Percentiles rank a stretch among this genome's conserved stretches.
phyloP scores from a whole-genome alignment of 1,140 invertebrate species.

The Drosophila eugracilis region DNA sequence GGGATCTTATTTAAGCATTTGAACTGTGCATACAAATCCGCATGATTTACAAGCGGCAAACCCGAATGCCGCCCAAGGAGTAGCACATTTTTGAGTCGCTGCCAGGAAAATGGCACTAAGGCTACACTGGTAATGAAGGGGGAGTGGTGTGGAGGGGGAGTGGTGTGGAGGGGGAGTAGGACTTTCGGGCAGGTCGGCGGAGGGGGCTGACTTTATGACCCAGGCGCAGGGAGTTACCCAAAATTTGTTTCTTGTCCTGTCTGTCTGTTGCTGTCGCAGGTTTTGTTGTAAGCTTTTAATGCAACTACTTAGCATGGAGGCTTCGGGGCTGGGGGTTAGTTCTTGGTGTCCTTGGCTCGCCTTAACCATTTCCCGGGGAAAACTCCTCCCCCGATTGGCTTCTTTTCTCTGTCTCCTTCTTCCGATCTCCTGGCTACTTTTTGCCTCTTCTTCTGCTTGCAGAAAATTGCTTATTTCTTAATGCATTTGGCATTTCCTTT shows the following conservation, averaged over 20 bases:
- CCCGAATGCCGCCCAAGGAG: conserved; percentile 6
- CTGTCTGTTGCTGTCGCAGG: conserved; percentile 48
- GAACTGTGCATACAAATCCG: conserved; percentile 10
- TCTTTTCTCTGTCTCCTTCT: conserved; percentile 6
- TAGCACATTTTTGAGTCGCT: conserved; percentile 55
- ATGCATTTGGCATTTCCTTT: conserved; percentile 79
- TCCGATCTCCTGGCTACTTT: conserved; percentile 48
- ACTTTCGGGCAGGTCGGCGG: conserved; percentile 6
- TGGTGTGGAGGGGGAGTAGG: background rate
- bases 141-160: no score
- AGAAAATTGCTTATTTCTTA: conserved; percentile 81
- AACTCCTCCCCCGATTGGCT: conserved; percentile 57
- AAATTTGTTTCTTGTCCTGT: conserved; percentile 70
- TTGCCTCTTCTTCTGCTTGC: no score
- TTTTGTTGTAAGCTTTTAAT: conserved; percentile 73
- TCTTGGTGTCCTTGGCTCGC: conserved; percentile 63
- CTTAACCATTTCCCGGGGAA: conserved; percentile 51
- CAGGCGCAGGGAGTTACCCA: conserved; percentile 26
- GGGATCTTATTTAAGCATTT: conserved; percentile 9
- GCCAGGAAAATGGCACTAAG: conserved; percentile 44
- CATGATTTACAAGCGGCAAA: conserved; percentile 24
- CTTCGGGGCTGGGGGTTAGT: background rate
- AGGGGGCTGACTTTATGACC: conserved; percentile 36
- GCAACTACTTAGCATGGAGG: conserved; percentile 72
- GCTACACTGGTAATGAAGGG: conserved; percentile 5